phyloP scores from a whole-genome alignment of 2,888 invertebrate genomes.

The Magallana nippona region DNA sequence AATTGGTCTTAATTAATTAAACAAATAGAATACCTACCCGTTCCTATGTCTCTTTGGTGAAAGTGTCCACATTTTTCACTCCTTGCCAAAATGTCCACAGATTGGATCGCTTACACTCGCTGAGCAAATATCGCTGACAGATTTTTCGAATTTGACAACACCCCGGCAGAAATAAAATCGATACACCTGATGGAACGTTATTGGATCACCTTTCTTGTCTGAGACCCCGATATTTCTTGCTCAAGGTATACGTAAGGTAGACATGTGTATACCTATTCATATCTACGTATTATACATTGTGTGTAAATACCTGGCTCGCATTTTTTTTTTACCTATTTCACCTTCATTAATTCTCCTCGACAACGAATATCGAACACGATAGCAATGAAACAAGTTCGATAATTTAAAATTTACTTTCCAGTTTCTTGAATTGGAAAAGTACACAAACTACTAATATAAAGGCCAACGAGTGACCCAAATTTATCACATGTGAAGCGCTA shows the following conservation, averaged over 20 bases:
- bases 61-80: conserved; percentile 4
- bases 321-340: too few relatives aligned
- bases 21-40: background rate
- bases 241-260: background rate
- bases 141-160: conserved; percentile 17
- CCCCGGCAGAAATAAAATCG: conserved; percentile 8
- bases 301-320: too few relatives aligned
- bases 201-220: background rate
- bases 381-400: background rate
- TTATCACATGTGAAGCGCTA: background rate
- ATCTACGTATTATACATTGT: background rate
- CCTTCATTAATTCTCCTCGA: too few relatives aligned
- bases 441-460: background rate
- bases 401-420: conserved; percentile 32
- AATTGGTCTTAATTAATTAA: background rate
- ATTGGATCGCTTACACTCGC: background rate
- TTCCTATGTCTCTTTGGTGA: background rate
- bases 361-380: background rate
- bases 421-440: conserved; percentile 21
- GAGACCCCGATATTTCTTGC: background rate
- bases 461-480: background rate
- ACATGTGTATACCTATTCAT: background rate
- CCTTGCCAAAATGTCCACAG: conserved; percentile 11
- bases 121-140: conserved; percentile 27
- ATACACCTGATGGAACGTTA: conserved; percentile 9